Percentiles rank a stretch among this genome's conserved stretches.
Evolutionary conservation across 2,797 vertebrate species (phyloP).

Genomic region (Notoglanidium macrostoma): DNA sequence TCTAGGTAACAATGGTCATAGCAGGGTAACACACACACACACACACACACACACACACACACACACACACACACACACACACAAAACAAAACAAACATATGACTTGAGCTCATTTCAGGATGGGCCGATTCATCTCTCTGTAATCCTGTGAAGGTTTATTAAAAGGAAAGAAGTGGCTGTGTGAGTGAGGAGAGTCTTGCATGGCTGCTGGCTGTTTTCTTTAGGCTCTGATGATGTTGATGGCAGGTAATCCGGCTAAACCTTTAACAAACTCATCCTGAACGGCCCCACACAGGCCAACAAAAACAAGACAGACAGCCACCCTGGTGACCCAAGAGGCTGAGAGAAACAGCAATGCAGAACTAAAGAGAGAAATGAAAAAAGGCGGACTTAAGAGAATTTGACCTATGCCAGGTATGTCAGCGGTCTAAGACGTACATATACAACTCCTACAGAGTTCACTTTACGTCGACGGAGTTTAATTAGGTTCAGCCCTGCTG

Average conservation of each 20-base stretch:
- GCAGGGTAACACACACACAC: slow-evolving; percentile 27
- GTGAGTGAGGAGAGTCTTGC: slow-evolving; percentile 41
- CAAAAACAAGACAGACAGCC: slow-evolving; percentile 54
- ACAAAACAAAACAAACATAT: slow-evolving; percentile 48
- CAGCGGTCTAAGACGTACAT: not conserved
- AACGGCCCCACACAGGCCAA: slow-evolving; percentile 59
- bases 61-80: slow-evolving; percentile 34
- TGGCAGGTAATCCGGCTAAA: slow-evolving; percentile 63
- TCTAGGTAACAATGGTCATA: slow-evolving; percentile 46
- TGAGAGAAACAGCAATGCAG: slow-evolving; percentile 23
- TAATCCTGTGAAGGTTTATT: slow-evolving; percentile 57
- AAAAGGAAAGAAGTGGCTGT: slow-evolving; percentile 51
- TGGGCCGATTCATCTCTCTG: slow-evolving; percentile 48
- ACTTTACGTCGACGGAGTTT: slow-evolving; percentile 35
- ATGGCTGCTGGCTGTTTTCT: slow-evolving; percentile 53
- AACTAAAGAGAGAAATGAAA: not conserved
- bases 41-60: slow-evolving; percentile 12
- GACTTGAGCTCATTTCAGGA: slow-evolving; percentile 53
- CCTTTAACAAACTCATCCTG: slow-evolving; percentile 58
- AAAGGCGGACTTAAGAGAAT: not conserved
- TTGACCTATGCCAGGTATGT: not conserved
- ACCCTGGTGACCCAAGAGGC: slow-evolving; percentile 46
- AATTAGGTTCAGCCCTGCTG: slow-evolving; percentile 40
- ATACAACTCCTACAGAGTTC: slow-evolving; percentile 28
- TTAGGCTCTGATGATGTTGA: slow-evolving; percentile 56